Percentiles rank a stretch among this genome's conserved stretches.
phyloP scores from a whole-genome alignment of 2,888 invertebrate species.

The Phragmatobia fuliginosa region DNA sequence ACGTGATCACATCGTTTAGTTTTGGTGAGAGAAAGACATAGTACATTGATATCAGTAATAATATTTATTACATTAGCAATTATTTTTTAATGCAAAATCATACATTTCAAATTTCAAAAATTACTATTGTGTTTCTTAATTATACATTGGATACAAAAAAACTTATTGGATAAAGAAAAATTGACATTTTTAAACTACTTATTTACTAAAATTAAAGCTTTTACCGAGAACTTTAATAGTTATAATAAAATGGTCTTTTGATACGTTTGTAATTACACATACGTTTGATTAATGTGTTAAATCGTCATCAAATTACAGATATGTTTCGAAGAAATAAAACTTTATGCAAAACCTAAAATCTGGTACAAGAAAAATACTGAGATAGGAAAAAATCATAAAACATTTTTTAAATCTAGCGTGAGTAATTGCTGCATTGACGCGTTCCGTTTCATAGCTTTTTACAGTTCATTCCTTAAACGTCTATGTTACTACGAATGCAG shows the following conservation, averaged over 20 bases:
- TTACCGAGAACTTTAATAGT: neutral
- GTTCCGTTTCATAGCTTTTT: neutral
- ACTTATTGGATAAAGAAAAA: neutral
- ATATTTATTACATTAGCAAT: neutral
- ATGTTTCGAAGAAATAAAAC: neutral
- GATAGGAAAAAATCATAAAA: conserved; percentile 2
- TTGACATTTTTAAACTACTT: neutral
- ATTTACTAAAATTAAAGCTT: neutral
- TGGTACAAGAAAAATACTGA: neutral
- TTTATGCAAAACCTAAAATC: neutral
- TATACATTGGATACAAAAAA: neutral
- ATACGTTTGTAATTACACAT: neutral
- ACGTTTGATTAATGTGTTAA: neutral
- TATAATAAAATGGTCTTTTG: neutral
- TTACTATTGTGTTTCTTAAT: too few species aligned
- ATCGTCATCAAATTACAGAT: neutral
- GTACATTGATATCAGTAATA: neutral
- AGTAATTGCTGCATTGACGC: neutral
- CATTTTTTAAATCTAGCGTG: neutral
- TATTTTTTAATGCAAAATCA: neutral
- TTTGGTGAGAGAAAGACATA: conserved; percentile 22
- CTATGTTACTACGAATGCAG: neutral
- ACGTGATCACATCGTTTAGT: conserved; percentile 30
- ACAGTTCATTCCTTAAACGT: neutral
- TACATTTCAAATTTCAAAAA: too few species aligned